Percentiles rank a stretch among this genome's conserved stretches.
phyloP scores from a whole-genome alignment of 2,888 invertebrate species.

The Agrilus cyanescens region DNA sequence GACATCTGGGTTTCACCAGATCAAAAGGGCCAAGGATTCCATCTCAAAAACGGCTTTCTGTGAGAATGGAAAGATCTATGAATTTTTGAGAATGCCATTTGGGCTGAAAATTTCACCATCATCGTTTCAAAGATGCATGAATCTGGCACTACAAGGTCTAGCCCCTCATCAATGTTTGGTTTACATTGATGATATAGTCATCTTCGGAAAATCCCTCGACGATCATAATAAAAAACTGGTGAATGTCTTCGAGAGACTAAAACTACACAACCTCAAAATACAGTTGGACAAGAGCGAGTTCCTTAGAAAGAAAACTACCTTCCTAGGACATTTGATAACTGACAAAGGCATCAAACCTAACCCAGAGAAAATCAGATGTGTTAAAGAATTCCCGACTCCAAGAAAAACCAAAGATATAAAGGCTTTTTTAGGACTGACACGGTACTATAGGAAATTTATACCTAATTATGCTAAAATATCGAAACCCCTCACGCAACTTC shows the following conservation, averaged over 20 bases:
- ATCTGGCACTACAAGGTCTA: slow-evolving; percentile 18
- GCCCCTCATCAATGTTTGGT: too few relatives aligned
- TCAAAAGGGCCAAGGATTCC: slow-evolving; percentile 16
- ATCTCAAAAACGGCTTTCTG: slow-evolving; percentile 24
- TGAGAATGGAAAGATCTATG: slow-evolving; percentile 22
- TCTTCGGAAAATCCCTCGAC: slow-evolving; percentile 11
- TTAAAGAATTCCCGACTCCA: slow-evolving; percentile 16
- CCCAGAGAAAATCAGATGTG: too few relatives aligned
- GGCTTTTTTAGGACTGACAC: too few relatives aligned
- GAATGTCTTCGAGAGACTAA: slow-evolving; percentile 21
- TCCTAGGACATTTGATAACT: too few relatives aligned
- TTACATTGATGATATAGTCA: too few relatives aligned
- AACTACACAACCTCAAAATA: slow-evolving; percentile 18
- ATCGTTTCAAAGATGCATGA: slow-evolving; percentile 28
- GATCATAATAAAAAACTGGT: slow-evolving; percentile 22
- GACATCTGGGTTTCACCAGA: slow-evolving; percentile 25
- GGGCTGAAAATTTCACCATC: slow-evolving; percentile 27
- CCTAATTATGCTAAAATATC: too few relatives aligned
- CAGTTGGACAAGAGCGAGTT: slow-evolving; percentile 10
- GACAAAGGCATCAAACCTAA: too few relatives aligned
- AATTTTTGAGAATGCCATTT: slow-evolving; percentile 23
- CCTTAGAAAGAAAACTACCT: slow-evolving; percentile 12
- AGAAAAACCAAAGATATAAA: too few relatives aligned
- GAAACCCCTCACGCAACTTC: slow-evolving; percentile 1
- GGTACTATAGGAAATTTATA: too few relatives aligned